phyloP scores from a whole-genome alignment of 2,888 invertebrate species.

The Syrphus vitripennis region DNA sequence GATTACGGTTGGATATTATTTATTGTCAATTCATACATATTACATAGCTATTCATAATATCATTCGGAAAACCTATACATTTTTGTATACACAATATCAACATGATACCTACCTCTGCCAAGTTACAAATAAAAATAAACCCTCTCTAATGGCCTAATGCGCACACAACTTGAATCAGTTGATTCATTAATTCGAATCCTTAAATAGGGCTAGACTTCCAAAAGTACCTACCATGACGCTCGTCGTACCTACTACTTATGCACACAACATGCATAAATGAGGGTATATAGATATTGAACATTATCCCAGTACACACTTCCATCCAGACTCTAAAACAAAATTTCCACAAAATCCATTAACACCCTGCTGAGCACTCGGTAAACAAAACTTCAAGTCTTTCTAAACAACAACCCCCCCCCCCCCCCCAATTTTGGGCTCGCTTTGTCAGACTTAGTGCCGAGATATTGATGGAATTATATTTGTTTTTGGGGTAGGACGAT shows the following conservation, averaged over 20 bases:
- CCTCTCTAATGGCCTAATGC: constrained; percentile 53
- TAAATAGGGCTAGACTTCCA: constrained; percentile 30
- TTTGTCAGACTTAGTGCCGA: not conserved
- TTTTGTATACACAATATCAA: not conserved
- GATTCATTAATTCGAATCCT: constrained; percentile 61
- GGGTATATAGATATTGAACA: not conserved
- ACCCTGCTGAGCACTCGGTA: constrained; percentile 20
- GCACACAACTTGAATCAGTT: constrained; percentile 43
- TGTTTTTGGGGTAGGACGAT: not conserved
- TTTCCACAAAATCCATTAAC: constrained; percentile 55
- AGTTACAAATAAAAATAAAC: constrained; percentile 21
- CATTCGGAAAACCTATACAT: not conserved
- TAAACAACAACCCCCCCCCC: not conserved
- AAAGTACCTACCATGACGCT: not conserved
- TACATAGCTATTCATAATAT: not conserved
- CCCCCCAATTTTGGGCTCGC: too few relatives aligned
- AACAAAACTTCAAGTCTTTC: constrained; percentile 13
- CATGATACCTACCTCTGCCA: not conserved
- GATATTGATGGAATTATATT: constrained; percentile 1
- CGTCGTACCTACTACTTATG: not conserved
- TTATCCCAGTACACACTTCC: not conserved
- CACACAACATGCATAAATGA: not conserved
- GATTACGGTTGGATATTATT: not conserved
- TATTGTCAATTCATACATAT: not conserved
- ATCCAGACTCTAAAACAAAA: not conserved